Base-by-base conservation (phyloP, 2,888 invertebrate species). In the Leistus spinibarbis region DNA sequence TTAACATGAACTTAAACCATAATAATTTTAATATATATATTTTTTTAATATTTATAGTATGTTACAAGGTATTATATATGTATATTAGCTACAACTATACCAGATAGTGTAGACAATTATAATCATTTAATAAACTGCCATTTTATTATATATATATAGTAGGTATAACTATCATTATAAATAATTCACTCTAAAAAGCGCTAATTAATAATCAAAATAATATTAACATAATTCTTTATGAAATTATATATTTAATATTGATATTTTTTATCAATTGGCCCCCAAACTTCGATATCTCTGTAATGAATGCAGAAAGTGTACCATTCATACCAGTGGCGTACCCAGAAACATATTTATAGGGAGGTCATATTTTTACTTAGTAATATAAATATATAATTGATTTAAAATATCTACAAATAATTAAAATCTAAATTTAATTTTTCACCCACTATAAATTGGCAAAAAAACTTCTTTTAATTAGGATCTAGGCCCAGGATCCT, bases 241-340 rank as follows among this genome's bases (percentile, higher is more conserved):
- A 27, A 27, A 27, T 27, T 27, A 27, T 27, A 7, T 9, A 69
- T 60, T 57, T 57, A 69, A 60, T 60, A 40, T 60, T 19, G 40
- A 69, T n/a, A n/a, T 20, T 17, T 64, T n/a, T 23, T 20, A 64
- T 64, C 64, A 64, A 64, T 72, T 72, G 72, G 72, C 72, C 72
- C 60, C 72, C 72, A 64, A 40, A 27, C 72, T 27, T 56, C 66
- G 57, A 54, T 66, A 57, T 57, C 53, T 66, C 66, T 64, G 66
- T 23, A 72, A 20, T 40, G 10, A 54, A 13, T 22, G n/a, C 20
- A 20, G 10, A 23, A 64, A 64, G 27, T 66, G 66, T 66, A 72
- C 72, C 40, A 72, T 72, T 72, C 54, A 54, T 65, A 65, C 57
- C 27, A 7, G 9, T 7, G 9, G 5, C 27, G n/a, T n/a, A 40